A percentile compares a stretch with the other conserved stretches of the same genome.
These are phyloP conservation scores for Madoqua kirkii DNA, from an alignment of 2,113 vertebrate genomes.

Conservation along the genomic window DNA sequence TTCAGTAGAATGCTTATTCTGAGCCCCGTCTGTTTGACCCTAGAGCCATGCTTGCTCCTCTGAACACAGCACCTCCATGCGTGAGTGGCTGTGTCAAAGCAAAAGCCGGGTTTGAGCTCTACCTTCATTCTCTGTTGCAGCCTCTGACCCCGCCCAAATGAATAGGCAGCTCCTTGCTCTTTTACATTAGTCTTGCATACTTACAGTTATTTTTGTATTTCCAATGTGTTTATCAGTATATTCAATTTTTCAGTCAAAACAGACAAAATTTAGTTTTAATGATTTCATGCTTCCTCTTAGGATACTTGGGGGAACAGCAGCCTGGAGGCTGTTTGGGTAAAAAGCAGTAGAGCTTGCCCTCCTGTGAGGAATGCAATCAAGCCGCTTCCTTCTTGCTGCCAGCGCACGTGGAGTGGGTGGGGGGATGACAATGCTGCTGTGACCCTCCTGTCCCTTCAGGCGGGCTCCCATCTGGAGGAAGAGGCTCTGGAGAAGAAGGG, in stretches of 20 bases:
- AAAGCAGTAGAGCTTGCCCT: neutral
- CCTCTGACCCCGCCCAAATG: neutral
- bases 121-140: neutral
- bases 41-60: neutral
- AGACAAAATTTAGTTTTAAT: neutral
- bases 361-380: neutral
- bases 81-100: neutral
- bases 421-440: neutral
- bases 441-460: neutral
- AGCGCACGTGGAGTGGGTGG: neutral
- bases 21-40: neutral
- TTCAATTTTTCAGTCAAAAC: neutral
- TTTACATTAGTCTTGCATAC: neutral
- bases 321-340: neutral
- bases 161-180: neutral
- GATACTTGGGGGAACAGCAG: neutral
- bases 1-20: neutral
- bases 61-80: fast-evolving
- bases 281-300: neutral
- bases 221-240: neutral
- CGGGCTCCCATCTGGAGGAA: neutral
- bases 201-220: neutral
- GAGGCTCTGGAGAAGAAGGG: neutral
- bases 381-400: neutral
- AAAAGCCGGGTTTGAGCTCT: neutral